Conservation (phyloP, 2,888 invertebrate genomes). For the Drosophila quinaria region DNA sequence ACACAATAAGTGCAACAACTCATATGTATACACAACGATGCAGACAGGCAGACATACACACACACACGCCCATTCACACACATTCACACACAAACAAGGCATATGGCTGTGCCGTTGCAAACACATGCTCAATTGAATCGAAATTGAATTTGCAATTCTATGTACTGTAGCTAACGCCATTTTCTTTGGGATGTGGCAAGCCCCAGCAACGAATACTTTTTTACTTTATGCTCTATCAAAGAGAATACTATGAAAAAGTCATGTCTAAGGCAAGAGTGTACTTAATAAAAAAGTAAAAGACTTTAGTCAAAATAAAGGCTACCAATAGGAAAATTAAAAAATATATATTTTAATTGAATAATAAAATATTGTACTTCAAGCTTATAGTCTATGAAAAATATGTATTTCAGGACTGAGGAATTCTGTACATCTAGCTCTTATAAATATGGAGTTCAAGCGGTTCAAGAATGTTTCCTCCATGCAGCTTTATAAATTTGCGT, state of each 20-base stretch:
- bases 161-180: conserved; percentile 73
- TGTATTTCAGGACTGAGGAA: too few relatives aligned
- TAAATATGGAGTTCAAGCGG: too few relatives aligned
- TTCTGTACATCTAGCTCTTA: too few relatives aligned
- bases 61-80: conserved; percentile 31
- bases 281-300: neutral
- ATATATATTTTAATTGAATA: too few relatives aligned
- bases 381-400: too few relatives aligned
- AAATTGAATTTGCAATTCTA: conserved; percentile 81
- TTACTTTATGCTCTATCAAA: conserved; percentile 28
- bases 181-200: conserved; percentile 67
- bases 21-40: conserved; percentile 34
- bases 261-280: neutral
- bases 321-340: too few relatives aligned
- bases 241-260: neutral
- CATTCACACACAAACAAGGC: conserved; percentile 35
- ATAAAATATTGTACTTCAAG: too few relatives aligned
- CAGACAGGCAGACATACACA: conserved; percentile 18
- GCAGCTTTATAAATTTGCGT: too few relatives aligned
- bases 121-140: conserved; percentile 81
- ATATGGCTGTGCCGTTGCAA: conserved; percentile 70
- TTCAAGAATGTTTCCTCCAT: too few relatives aligned
- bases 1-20: conserved; percentile 45
- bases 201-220: conserved; percentile 36
- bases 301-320: neutral